phyloP scores from a whole-genome alignment of 2,113 vertebrate species.

The Emydocephalus ijimae region DNA sequence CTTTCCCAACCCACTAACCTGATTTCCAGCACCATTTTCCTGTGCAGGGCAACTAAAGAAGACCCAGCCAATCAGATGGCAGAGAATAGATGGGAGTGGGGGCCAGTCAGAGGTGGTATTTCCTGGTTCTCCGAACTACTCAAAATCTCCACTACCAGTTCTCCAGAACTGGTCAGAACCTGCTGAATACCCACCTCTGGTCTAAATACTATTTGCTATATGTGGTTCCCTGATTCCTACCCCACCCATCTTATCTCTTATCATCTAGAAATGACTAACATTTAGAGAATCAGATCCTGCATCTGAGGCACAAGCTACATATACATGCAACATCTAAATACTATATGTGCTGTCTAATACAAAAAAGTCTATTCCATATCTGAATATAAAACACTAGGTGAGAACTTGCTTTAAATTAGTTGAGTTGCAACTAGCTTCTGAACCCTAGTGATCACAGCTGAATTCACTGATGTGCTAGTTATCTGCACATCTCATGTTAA shows the following conservation, averaged over 20 bases:
- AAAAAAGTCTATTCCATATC: background rate
- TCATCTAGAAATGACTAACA: background rate
- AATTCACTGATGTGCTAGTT: background rate
- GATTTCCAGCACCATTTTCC: too few species aligned
- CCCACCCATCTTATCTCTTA: background rate
- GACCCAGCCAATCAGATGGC: too few species aligned
- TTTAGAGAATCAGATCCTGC: background rate
- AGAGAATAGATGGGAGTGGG: too few species aligned
- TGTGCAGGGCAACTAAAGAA: too few species aligned
- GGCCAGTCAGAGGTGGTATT: too few species aligned
- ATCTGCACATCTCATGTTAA: background rate
- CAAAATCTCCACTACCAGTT: too few species aligned
- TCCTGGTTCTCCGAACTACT: too few species aligned
- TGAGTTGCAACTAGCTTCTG: slow-evolving; percentile 2
- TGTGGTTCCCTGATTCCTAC: background rate
- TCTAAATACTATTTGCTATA: background rate
- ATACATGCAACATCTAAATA: background rate
- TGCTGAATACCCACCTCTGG: too few species aligned
- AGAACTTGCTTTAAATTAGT: background rate
- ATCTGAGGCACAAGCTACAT: background rate
- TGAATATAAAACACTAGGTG: background rate
- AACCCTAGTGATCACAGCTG: background rate
- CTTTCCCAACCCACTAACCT: too few species aligned
- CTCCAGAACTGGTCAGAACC: too few species aligned
- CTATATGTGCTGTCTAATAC: background rate